Conservation (phyloP, 2,888 invertebrate species). For the Linnaemya vulpina region DNA sequence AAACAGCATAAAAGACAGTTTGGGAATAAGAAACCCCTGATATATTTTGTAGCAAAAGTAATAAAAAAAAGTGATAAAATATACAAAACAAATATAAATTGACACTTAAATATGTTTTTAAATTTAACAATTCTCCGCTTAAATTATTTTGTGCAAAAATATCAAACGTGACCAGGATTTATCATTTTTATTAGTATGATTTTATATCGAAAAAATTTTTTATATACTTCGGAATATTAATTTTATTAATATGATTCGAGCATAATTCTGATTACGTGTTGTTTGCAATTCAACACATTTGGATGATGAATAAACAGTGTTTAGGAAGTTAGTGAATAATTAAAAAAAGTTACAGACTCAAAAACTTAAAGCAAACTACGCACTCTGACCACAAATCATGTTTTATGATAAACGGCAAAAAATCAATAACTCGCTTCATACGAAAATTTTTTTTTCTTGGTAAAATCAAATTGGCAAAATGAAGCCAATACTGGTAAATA, state of each 20-base stretch:
- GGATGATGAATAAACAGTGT: background rate
- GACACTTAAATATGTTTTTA: conserved; percentile 58
- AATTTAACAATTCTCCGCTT: conserved; percentile 8
- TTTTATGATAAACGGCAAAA: too few species aligned
- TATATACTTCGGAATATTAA: background rate
- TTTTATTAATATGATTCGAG: background rate
- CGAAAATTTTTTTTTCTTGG: too few species aligned
- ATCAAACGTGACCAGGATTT: conserved; percentile 70
- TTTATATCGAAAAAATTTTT: background rate
- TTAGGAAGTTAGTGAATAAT: too few species aligned
- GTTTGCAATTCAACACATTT: background rate
- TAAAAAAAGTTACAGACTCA: too few species aligned
- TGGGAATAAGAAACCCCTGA: conserved; percentile 42
- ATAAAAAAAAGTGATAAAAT: conserved; percentile 57
- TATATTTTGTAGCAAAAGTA: conserved; percentile 15
- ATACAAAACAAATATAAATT: conserved; percentile 69
- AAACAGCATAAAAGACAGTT: conserved; percentile 39
- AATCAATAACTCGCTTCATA: too few species aligned
- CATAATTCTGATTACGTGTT: background rate
- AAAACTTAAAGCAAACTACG: too few species aligned
- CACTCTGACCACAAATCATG: too few species aligned
- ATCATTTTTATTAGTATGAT: conserved; percentile 58
- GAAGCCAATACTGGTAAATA: background rate
- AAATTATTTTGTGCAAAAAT: conserved; percentile 48
- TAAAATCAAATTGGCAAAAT: too few species aligned